phyloP scores from a whole-genome alignment of 2,888 invertebrate genomes.

The Apodemia hepburni region DNA sequence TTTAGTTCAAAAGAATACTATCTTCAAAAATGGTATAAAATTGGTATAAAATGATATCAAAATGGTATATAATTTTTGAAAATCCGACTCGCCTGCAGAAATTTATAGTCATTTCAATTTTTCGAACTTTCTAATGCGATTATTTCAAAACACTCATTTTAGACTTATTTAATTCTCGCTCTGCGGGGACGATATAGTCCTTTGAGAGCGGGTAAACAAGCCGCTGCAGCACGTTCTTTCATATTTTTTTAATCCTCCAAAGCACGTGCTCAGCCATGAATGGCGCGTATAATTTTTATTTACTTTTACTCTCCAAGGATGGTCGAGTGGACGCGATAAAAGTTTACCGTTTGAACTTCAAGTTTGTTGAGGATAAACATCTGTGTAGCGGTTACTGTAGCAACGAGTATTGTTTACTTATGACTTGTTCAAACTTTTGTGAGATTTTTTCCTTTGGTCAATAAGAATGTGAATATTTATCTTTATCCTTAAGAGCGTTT shows the following conservation, averaged over 20 bases:
- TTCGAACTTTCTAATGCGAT: too few species aligned
- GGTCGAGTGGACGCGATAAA: conserved; percentile 45
- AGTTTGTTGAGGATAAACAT: conserved; percentile 39
- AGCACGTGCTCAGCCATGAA: conserved; percentile 59
- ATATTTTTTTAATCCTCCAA: conserved; percentile 39
- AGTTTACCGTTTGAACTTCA: conserved; percentile 50
- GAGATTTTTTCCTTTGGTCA: conserved; percentile 10
- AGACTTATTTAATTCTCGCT: too few species aligned
- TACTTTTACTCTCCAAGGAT: conserved; percentile 67
- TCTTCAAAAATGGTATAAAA: too few species aligned
- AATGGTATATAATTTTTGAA: too few species aligned
- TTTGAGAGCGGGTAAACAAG: conserved; percentile 3
- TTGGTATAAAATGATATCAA: too few species aligned
- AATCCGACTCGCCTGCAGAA: too few species aligned
- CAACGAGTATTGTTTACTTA: conserved; percentile 32
- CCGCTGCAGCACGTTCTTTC: neutral
- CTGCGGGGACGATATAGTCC: neutral
- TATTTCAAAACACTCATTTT: too few species aligned
- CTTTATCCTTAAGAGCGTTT: too few species aligned
- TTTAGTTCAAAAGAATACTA: too few species aligned
- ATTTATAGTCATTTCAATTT: too few species aligned
- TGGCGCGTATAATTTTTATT: conserved; percentile 71
- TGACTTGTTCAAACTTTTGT: conserved; percentile 22
- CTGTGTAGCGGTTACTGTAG: conserved; percentile 41
- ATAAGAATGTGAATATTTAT: neutral